Base-by-base conservation (phyloP, 2,113 vertebrate species). In the Cynopterus brachyotis region DNA sequence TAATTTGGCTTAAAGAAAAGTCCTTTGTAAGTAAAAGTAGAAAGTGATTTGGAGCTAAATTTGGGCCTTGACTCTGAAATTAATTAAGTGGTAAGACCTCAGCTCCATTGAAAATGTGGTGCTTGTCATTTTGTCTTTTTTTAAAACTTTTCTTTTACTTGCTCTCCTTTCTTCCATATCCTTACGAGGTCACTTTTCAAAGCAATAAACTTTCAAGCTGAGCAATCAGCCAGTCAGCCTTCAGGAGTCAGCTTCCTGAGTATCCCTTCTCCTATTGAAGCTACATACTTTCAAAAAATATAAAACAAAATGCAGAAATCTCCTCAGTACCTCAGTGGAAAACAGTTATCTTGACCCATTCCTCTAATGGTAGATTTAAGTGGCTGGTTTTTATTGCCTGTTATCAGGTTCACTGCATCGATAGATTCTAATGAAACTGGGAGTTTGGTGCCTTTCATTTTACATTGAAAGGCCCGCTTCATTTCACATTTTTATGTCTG, bases 1-100 rank as follows among this genome's bases (percentile, higher is more conserved):
- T 96, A 85, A 97, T 95, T 98, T 97, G 93, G 60, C 97, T 97
- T 15, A 88, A 96, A 37, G 24, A 98, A 96, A 97, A 97, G 75
- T 93, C 90, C 95, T 98, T 98, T 92, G 75, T 89, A 98, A 96
- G 94, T 83, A 95, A 96, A 98, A 97, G 94, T 97, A 91, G 92
- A 96, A 76, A 59, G 57, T 90, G 88, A 87, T 2, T 35, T 69
- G 84, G 42, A 84, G 82, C 73, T 89, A 60, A 96, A 83, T 89
- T 91, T 73, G 12, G n/a, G 70, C 76, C 30, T 86, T 86, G 70
- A 94, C 9, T 37, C 67, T 92, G 76, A 95, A 96, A 95, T 94
- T 97, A 95, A 92, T 79, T 82, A 96, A 96, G 50, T 83, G 69
- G 72, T 82, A 64, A 97, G 78, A 82, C 82, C 87, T 93, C 69